phyloP scores from a whole-genome alignment of 2,888 invertebrate genomes.

The Chydorus sphaericus region DNA sequence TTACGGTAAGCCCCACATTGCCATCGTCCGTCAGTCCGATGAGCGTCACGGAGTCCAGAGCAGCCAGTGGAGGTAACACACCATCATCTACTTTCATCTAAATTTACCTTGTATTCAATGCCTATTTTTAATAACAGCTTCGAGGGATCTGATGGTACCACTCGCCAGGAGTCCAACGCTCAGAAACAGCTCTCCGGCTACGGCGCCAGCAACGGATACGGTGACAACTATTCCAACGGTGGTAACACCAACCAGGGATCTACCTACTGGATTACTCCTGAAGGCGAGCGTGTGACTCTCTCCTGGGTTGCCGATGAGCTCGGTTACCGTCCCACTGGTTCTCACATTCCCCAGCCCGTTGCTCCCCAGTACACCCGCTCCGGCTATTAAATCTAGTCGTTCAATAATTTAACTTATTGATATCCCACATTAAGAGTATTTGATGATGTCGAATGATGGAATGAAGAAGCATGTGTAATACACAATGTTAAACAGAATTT shows the following conservation, averaged over 20 bases:
- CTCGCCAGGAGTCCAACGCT: constrained; percentile 3
- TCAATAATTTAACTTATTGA: no score
- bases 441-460: no score
- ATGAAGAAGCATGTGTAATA: no score
- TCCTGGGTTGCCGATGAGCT: constrained; percentile 40
- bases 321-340: constrained; percentile 35
- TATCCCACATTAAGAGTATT: no score
- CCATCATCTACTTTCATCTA: background rate
- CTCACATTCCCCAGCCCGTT: constrained; percentile 12
- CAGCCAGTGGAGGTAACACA: constrained; percentile 7
- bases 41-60: background rate
- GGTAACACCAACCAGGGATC: constrained; percentile 32
- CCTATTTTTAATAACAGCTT: background rate
- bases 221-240: background rate
- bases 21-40: constrained; percentile 5
- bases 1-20: background rate
- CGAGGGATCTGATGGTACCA: constrained; percentile 5
- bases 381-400: no score
- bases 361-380: constrained; percentile 5
- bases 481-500: no score
- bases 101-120: no score
- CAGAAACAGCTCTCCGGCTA: constrained; percentile 2
- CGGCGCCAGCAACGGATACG: no score
- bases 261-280: constrained; percentile 35
- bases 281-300: constrained; percentile 35